A percentile compares a stretch with the other conserved stretches of the same genome.
Evolutionary conservation across 2,113 vertebrate genomes (phyloP).

Genomic region (Lates calcarifer): DNA sequence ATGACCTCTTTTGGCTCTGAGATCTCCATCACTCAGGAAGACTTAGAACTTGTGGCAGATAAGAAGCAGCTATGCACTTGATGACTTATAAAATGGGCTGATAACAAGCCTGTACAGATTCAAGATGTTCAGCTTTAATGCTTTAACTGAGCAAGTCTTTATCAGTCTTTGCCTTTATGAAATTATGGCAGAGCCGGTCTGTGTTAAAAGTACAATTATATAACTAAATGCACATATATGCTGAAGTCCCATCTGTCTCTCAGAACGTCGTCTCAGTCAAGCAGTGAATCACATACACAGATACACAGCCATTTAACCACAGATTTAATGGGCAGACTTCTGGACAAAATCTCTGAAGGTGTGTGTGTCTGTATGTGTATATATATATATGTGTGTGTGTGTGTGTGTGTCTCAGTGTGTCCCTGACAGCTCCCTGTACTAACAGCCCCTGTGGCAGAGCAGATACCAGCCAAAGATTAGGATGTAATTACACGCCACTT

Average conservation of each 20-base stretch:
- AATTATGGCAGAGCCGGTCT: slow-evolving; percentile 34
- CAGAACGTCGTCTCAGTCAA: slow-evolving; percentile 58
- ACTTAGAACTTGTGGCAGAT: slow-evolving; percentile 40
- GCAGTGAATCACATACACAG: slow-evolving; percentile 36
- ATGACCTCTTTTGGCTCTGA: slow-evolving; percentile 58
- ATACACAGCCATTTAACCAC: slow-evolving; percentile 47
- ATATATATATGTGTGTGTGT: slow-evolving; percentile 38
- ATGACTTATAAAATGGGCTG: slow-evolving; percentile 52
- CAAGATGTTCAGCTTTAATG: slow-evolving; percentile 46
- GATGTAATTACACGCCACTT: slow-evolving; percentile 85
- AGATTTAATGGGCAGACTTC: slow-evolving; percentile 69
- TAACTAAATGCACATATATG: slow-evolving; percentile 58
- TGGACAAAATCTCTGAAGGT: slow-evolving; percentile 63
- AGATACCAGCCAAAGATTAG: slow-evolving; percentile 82
- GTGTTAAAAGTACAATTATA: slow-evolving; percentile 62
- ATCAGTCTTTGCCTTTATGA: slow-evolving; percentile 41
- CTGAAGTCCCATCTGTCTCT: slow-evolving; percentile 65
- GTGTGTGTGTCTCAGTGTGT: slow-evolving; percentile 50
- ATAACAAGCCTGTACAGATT: slow-evolving; percentile 38
- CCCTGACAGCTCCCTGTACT: slow-evolving; percentile 65
- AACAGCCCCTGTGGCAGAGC: slow-evolving; percentile 73
- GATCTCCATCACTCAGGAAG: slow-evolving; percentile 47
- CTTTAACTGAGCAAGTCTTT: slow-evolving; percentile 14
- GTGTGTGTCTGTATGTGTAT: slow-evolving; percentile 19
- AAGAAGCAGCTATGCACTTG: slow-evolving; percentile 37